A percentile compares a stretch with the other conserved stretches of the same genome.
phyloP scores from a whole-genome alignment of 2,113 vertebrate genomes.

The Andinoacara biseriatus region DNA sequence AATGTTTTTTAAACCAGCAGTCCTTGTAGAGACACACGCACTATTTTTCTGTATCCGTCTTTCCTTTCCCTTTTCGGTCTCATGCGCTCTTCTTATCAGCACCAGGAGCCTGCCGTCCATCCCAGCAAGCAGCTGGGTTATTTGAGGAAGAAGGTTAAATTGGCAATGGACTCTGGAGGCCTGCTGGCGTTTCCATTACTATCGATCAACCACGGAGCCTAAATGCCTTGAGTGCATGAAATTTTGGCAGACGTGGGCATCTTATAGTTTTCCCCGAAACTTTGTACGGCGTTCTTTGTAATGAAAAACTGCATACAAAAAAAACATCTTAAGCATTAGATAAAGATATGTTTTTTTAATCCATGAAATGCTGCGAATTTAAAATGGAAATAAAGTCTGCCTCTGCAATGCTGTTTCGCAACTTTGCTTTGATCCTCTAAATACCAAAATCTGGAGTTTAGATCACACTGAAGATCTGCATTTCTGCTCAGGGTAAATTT shows the following conservation, averaged over 20 bases:
- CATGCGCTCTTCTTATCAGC: conserved; percentile 49
- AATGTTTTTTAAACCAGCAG: conserved; percentile 33
- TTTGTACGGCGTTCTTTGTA: background rate
- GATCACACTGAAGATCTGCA: background rate
- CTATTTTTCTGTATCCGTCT: conserved; percentile 18
- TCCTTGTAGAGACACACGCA: conserved; percentile 12
- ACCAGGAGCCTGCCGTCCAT: conserved; percentile 45
- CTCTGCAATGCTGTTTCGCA: background rate
- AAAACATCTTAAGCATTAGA: conserved; percentile 1
- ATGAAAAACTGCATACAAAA: conserved; percentile 25
- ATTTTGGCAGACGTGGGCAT: conserved; percentile 25
- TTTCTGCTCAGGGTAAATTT: background rate
- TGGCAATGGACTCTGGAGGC: conserved; percentile 57
- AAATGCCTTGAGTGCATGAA: conserved; percentile 44
- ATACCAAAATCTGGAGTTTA: background rate
- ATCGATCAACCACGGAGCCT: conserved; percentile 65
- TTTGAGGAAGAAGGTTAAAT: conserved; percentile 65
- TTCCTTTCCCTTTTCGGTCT: conserved; percentile 11
- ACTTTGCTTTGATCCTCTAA: background rate
- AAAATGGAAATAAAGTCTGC: background rate
- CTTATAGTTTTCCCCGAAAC: conserved; percentile 15
- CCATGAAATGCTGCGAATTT: conserved; percentile 3
- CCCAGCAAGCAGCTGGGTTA: conserved; percentile 53
- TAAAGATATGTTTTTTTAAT: background rate
- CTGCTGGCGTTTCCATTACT: conserved; percentile 62